Evolutionary conservation across 1,140 invertebrate genomes (phyloP).

Genomic region (Tetranychus urticae): DNA sequence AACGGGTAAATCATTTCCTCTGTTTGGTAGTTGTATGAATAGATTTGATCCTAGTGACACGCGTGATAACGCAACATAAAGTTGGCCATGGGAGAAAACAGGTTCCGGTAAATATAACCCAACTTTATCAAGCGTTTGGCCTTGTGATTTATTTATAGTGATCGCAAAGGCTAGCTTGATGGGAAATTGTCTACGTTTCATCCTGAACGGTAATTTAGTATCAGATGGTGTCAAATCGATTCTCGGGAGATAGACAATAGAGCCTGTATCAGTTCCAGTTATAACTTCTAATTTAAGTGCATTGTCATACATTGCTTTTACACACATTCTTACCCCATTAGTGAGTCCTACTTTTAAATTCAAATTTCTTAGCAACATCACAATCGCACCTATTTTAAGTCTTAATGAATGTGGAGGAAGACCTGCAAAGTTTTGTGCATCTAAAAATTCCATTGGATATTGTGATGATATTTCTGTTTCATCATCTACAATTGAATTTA

Average conservation of each 20-base stretch:
- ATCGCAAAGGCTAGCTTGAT: not conserved
- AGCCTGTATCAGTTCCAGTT: not conserved
- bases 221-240: not conserved
- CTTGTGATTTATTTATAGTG: not conserved
- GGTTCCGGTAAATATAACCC: constrained; percentile 17
- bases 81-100: constrained; percentile 19
- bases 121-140: constrained; percentile 20
- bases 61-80: constrained; percentile 20
- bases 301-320: constrained; percentile 23
- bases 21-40: too few relatives aligned
- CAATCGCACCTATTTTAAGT: constrained; percentile 18
- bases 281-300: constrained; percentile 14
- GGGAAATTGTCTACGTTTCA: not conserved
- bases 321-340: not conserved
- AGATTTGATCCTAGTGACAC: not conserved
- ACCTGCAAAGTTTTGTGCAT: constrained; percentile 17
- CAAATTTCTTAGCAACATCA: constrained; percentile 22
- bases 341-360: constrained; percentile 15
- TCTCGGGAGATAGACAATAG: not conserved
- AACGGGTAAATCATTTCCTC: too few relatives aligned
- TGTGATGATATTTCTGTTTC: not conserved
- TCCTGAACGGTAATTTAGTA: not conserved
- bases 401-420: constrained; percentile 19
- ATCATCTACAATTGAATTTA: not conserved
- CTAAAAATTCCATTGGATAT: constrained; percentile 1